Conservation (phyloP, 2,113 vertebrate species). For the Eretmochelys imbricata region DNA sequence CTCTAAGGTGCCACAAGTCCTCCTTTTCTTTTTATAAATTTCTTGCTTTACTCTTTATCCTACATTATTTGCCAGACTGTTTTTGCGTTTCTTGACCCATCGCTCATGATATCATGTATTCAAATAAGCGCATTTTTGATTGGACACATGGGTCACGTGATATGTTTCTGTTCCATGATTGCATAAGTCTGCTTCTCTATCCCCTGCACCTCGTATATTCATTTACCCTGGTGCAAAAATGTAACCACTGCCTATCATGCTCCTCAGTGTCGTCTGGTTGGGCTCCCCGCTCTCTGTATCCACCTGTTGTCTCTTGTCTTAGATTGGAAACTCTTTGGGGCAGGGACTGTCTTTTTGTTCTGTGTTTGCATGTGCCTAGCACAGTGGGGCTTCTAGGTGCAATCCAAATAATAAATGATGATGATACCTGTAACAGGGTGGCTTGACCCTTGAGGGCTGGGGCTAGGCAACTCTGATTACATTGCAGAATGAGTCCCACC, state of each 20-base stretch:
- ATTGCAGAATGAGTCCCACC: not conserved
- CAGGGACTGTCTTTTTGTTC: not conserved
- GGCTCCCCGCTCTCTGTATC: not conserved
- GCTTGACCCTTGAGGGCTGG: not conserved
- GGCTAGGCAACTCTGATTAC: not conserved
- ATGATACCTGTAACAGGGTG: not conserved
- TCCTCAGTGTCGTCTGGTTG: not conserved
- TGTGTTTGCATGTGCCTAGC: not conserved
- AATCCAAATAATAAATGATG: not conserved
- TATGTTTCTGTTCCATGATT: not conserved
- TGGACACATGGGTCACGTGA: not conserved
- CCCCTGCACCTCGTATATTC: not conserved
- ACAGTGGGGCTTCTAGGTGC: not conserved
- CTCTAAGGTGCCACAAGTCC: too few species aligned
- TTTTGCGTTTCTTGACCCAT: not conserved
- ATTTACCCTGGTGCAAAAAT: not conserved
- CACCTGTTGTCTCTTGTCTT: not conserved
- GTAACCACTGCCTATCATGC: not conserved
- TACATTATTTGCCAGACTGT: not conserved
- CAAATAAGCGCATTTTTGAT: not conserved
- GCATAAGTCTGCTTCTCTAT: not conserved
- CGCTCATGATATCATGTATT: not conserved
- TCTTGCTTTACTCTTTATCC: not conserved
- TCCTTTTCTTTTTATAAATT: not conserved
- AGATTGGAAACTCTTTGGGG: not conserved